These are phyloP conservation scores for Pantherophis guttatus DNA, from an alignment of 2,113 vertebrate species.

Conservation along the genomic window DNA sequence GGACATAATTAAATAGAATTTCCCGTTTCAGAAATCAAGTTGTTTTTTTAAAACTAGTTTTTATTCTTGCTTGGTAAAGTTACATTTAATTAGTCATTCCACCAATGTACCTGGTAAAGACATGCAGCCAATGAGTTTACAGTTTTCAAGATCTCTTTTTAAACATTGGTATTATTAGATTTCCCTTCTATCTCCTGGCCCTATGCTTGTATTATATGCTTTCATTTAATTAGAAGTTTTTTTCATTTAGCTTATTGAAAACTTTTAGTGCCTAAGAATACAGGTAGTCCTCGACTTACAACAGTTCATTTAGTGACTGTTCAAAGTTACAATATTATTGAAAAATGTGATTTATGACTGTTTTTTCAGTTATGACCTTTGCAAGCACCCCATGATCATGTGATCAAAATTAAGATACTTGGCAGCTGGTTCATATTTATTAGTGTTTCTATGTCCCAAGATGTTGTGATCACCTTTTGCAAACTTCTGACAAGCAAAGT, in stretches of 20 bases:
- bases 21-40: neutral
- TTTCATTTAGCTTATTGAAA: neutral
- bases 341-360: too few species aligned
- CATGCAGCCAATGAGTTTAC: neutral
- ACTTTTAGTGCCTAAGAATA: neutral
- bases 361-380: too few species aligned
- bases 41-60: neutral
- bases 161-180: neutral
- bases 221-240: neutral
- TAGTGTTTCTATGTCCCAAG: too few species aligned
- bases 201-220: neutral
- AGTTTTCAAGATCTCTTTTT: neutral
- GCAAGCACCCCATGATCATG: too few species aligned
- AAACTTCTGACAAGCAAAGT: too few species aligned
- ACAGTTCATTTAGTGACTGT: too few species aligned
- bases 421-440: too few species aligned
- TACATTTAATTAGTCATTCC: neutral
- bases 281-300: too few species aligned
- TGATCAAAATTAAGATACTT: too few species aligned
- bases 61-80: neutral
- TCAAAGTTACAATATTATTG: too few species aligned
- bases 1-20: neutral
- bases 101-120: neutral
- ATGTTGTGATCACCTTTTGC: too few species aligned
- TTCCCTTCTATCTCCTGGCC: neutral